These are phyloP conservation scores for Physella acuta DNA, from an alignment of 1,140 invertebrate genomes.

Conservation along the genomic window DNA sequence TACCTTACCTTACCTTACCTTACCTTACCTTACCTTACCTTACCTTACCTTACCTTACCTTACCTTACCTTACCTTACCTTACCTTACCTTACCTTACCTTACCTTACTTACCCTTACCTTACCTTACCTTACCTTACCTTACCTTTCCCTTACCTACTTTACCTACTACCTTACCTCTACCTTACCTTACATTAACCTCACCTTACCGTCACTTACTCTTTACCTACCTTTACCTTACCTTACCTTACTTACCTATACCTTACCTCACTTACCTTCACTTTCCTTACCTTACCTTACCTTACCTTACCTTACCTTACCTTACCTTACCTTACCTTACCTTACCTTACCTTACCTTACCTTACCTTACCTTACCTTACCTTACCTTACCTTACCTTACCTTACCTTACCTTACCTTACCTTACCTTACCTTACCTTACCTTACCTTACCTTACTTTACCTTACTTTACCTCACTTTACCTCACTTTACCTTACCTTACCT, in stretches of 20 bases:
- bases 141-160: background rate
- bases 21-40: background rate
- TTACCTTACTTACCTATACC: slow-evolving; percentile 11
- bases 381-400: slow-evolving; percentile 6
- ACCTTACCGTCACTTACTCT: background rate
- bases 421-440: background rate
- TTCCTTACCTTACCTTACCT: slow-evolving; percentile 1
- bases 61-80: background rate
- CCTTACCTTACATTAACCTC: background rate
- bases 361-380: background rate
- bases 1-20: background rate
- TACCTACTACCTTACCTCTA: background rate
- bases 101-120: background rate
- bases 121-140: background rate
- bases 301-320: slow-evolving; percentile 8
- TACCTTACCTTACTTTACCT: slow-evolving; percentile 8
- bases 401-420: background rate
- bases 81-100: background rate
- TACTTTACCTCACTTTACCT: slow-evolving; percentile 5
- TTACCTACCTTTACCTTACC: background rate
- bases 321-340: background rate
- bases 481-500: no score
- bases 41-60: background rate
- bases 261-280: slow-evolving; percentile 14
- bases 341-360: background rate